These are phyloP conservation scores for Sarcophaga subvicina DNA, from an alignment of 2,888 invertebrate species.

Conservation along the genomic window DNA sequence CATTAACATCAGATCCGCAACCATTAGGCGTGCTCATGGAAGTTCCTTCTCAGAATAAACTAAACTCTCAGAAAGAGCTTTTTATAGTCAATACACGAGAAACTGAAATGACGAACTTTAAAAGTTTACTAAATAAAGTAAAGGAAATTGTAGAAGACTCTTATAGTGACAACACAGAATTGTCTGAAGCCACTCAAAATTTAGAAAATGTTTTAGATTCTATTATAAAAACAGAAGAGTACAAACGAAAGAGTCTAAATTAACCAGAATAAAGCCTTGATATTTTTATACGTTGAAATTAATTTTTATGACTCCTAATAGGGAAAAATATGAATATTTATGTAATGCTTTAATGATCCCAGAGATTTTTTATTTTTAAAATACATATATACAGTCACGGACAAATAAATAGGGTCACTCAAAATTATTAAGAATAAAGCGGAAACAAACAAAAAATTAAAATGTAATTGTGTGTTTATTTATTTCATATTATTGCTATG, in stretches of 20 bases:
- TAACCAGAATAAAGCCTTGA: neutral
- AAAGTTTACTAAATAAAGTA: slow-evolving; percentile 79
- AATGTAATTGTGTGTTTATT: no score
- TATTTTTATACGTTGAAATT: neutral
- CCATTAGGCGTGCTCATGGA: slow-evolving; percentile 61
- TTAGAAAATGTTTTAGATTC: slow-evolving; percentile 80
- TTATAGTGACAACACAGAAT: slow-evolving; percentile 80
- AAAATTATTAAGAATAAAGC: no score
- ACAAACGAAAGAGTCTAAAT: slow-evolving; percentile 73
- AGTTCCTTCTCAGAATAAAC: slow-evolving; percentile 58
- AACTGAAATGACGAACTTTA: slow-evolving; percentile 80
- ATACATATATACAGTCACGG: no score
- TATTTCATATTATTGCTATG: no score
- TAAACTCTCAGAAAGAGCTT: slow-evolving; percentile 31
- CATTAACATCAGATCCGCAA: slow-evolving; percentile 28
- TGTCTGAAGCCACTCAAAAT: slow-evolving; percentile 80
- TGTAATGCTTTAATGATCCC: neutral
- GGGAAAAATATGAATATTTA: neutral
- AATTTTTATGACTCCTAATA: neutral
- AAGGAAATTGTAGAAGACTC: slow-evolving; percentile 81
- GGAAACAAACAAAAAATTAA: no score
- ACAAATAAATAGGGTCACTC: no score
- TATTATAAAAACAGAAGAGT: slow-evolving; percentile 80
- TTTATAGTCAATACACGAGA: slow-evolving; percentile 74
- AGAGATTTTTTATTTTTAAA: no score